Evolutionary conservation across 2,888 invertebrate species (phyloP).

Genomic region (Drosophila tripunctata): DNA sequence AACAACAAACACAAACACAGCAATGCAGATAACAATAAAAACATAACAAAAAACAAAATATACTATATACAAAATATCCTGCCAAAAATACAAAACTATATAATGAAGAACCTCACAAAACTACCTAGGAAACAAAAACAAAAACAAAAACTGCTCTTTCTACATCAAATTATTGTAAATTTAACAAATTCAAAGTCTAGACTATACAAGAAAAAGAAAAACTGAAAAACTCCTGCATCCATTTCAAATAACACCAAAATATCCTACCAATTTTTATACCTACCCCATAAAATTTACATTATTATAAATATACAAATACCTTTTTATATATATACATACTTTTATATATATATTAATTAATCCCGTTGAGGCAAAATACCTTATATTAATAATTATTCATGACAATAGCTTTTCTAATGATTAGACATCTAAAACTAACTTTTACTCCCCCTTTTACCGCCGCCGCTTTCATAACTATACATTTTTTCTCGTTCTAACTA

Average conservation of each 20-base stretch:
- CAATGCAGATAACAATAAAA: constrained; percentile 31
- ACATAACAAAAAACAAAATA: constrained; percentile 38
- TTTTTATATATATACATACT: constrained; percentile 38
- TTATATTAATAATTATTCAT: constrained; percentile 53
- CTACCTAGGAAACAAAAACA: constrained; percentile 65
- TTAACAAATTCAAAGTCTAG: constrained; percentile 58
- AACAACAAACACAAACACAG: constrained; percentile 36
- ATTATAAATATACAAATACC: constrained; percentile 41
- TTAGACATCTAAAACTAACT: constrained; percentile 41
- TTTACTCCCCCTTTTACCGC: constrained; percentile 12
- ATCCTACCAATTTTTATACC: constrained; percentile 55
- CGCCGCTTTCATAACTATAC: constrained; percentile 56
- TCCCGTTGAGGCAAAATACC: constrained; percentile 46
- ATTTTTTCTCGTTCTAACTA: constrained; percentile 69
- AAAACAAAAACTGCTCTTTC: constrained; percentile 27
- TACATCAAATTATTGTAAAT: constrained; percentile 69
- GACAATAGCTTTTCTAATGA: constrained; percentile 63
- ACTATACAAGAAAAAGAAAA: no score
- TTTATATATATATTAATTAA: constrained; percentile 26
- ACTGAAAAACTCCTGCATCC: constrained; percentile 58
- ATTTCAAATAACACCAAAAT: constrained; percentile 47
- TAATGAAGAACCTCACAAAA: constrained; percentile 64
- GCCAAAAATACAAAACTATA: constrained; percentile 73
- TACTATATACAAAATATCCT: constrained; percentile 63
- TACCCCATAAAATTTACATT: constrained; percentile 22